Base-by-base conservation (phyloP, 53 echinoderm and acorn worm species). In the Holothuria scabra region DNA sequence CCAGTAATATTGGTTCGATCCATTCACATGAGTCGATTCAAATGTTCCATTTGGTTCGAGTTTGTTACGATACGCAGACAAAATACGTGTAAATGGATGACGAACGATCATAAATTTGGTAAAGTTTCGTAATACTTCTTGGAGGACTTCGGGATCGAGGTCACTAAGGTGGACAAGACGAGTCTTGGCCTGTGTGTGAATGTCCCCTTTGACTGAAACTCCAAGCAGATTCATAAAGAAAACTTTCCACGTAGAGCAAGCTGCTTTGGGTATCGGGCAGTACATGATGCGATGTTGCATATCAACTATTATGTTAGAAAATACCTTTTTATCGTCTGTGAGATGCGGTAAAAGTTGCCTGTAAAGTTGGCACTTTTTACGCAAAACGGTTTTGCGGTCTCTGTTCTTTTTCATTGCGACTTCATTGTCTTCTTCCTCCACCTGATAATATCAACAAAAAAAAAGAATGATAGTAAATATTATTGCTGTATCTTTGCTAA, bases 11-110 rank as follows among this genome's bases (percentile, higher is more conserved):
- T 35, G 34, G 22, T 37, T 81, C 12, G 56, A 16, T 6, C 21
- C 28, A 5, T 25, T 64, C 1, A 6, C 28, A 58, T 78, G 78
- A 7, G 49, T 61, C 32, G 62, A 24, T 38, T 81, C 82, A 34
- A 19, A 81, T 1, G 63, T 63, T 41, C 82, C 82, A 14, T 64
- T 64, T 12, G 82, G 82, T 33, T 81, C 62, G 18, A 81, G 82
- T 34, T 81, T 81, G 46, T 81, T 81, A 23, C 82, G 62, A 60
- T 38, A 81, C 22, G 82, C 82, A 28, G 82, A 81, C 22, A 81
- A 37, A 41, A 81, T 37, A 13, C 82, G 35, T 4, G 82, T 81
- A 6, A 81, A 38, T 22, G 82, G 82, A 20, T 81, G 82, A 37
- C 82, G 82, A 12, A 81, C 82, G 28, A 81, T 64, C 9, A 81